Percentiles rank a stretch among this genome's conserved stretches.
Evolutionary conservation across 2,888 invertebrate species (phyloP).

Genomic region (Latheticus oryzae): DNA sequence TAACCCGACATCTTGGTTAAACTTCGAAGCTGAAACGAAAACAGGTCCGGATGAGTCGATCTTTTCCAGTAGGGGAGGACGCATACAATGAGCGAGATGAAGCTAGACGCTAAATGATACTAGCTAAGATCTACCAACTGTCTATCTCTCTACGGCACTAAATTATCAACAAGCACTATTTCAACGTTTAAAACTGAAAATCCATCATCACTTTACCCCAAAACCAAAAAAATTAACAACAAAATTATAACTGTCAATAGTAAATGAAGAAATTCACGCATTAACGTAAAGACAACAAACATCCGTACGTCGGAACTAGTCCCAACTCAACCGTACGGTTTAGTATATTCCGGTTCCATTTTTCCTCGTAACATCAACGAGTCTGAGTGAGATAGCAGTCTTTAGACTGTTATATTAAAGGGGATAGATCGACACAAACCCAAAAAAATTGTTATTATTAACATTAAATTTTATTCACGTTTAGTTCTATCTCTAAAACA

Average conservation of each 20-base stretch:
- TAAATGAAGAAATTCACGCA: neutral
- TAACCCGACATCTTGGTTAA: constrained; percentile 65
- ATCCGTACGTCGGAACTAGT: constrained; percentile 27
- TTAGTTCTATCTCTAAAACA: too few relatives aligned
- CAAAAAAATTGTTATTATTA: constrained; percentile 46
- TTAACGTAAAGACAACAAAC: constrained; percentile 39
- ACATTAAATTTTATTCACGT: constrained; percentile 39
- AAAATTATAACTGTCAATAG: neutral
- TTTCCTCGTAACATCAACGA: constrained; percentile 48
- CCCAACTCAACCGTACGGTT: constrained; percentile 45
- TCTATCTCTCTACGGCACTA: constrained; percentile 43
- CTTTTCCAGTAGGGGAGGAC: constrained; percentile 62
- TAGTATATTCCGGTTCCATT: constrained; percentile 54
- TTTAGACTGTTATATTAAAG: constrained; percentile 63
- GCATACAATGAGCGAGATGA: constrained; percentile 54
- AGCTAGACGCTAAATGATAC: constrained; percentile 42
- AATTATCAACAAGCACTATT: neutral
- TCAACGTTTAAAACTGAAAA: too few relatives aligned
- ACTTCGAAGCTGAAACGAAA: constrained; percentile 62
- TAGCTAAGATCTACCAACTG: constrained; percentile 54
- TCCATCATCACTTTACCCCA: neutral
- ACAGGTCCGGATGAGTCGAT: constrained; percentile 67
- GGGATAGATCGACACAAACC: constrained; percentile 53
- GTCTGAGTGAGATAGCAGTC: constrained; percentile 53
- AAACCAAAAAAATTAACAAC: neutral